Evolutionary conservation across 2,888 invertebrate species (phyloP).

Genomic region (Crematogaster levior): DNA sequence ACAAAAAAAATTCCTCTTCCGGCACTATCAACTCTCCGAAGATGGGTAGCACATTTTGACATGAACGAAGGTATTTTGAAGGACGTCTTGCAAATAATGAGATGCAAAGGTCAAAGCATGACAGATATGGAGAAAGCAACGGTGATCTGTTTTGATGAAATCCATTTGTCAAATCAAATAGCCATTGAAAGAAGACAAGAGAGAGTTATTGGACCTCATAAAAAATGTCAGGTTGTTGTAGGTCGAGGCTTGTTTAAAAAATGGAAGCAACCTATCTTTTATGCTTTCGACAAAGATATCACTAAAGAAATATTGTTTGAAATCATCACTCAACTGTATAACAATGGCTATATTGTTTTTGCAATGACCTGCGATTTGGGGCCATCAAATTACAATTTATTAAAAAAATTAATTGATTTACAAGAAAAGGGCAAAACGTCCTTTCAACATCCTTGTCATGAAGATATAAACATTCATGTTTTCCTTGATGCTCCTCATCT

Average conservation of each 20-base stretch:
- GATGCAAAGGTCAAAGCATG: not conserved
- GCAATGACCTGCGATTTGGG: not conserved
- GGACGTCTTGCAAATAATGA: not conserved
- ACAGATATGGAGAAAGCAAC: not conserved
- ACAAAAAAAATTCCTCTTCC: not conserved
- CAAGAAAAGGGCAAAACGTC: too few species aligned
- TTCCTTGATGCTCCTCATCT: too few species aligned
- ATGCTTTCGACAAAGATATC: not conserved
- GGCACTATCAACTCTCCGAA: not conserved
- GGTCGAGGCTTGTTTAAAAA: not conserved
- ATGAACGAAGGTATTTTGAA: not conserved
- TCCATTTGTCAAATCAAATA: not conserved
- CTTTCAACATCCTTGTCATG: too few species aligned
- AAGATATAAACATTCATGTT: too few species aligned
- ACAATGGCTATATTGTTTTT: not conserved
- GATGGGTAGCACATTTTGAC: not conserved
- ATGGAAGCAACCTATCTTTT: too few species aligned
- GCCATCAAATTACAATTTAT: too few species aligned
- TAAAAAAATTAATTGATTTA: too few species aligned
- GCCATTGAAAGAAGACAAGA: not conserved
- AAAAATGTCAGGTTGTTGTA: not conserved
- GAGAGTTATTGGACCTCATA: not conserved
- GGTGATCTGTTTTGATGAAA: not conserved
- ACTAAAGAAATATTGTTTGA: not conserved
- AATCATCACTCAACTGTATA: not conserved